Evolutionary conservation across 2,113 vertebrate genomes (phyloP), one percentile per base, ranked within the genome.

Genomic region (Acrocephalus kingi): DNA sequence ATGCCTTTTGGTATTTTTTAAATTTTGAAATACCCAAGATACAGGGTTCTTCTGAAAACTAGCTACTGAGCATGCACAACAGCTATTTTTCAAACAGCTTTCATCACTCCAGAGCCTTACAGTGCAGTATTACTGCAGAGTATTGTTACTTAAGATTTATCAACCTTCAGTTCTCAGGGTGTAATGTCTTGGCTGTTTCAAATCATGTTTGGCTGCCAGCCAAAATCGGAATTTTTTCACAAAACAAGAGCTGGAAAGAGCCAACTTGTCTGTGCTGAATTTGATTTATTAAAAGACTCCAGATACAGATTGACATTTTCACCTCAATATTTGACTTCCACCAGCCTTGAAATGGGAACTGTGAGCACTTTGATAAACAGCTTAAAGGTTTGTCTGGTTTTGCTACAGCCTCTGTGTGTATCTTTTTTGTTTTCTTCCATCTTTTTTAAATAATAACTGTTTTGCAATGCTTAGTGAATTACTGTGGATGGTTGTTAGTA

Each of bases 61-160:
- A 80, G 96, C 97, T 93, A 84, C 96, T 46, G 87, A 89, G 95
- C 78, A 84, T 94, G 75, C 94, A 91, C 89, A 75, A 92, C 28
- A 76, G 92, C 96, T 91, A 96, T 97, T 94, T 97, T 96, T 96
- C 96, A 88, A 93, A 77, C 86, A 89, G 92, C 87, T 97, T 97
- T 97, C 97, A 97, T 83, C 97, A 85, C 95, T 90, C 68, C 62
- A 87, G 84, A 90, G 72, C 85, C 92, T 96, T 91, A 69, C 92
- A 94, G 97, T 84, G 84, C 79, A 90, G 91, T 96, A 80, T 96
- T 97, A 96, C 95, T 97, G 96, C 95, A 83, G 71, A 75, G 90
- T 94, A 96, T 97, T 97, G 93, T 86, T 96, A 87, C 63, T 96
- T 95, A 63, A 96, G 84, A 94, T 95, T 96, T 95, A 92, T 92